Base-by-base conservation (phyloP, 2,888 invertebrate species). In the Standfussiana lucernea region DNA sequence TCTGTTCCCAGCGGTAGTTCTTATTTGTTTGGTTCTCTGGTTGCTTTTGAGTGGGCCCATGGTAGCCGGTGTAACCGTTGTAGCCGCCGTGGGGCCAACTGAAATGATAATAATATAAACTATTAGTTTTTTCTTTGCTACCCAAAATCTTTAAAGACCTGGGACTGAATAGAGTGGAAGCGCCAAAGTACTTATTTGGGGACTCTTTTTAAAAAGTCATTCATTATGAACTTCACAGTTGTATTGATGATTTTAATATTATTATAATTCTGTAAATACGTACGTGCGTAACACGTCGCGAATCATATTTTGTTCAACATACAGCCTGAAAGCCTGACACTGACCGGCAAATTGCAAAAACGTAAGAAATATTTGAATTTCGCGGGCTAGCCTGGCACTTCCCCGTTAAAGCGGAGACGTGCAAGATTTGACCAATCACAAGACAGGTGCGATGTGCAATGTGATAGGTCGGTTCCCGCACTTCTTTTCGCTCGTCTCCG, bases 21-120 rank as follows among this genome's bases (percentile, higher is more conserved):
- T 91, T 92, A 87, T 92, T 89, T 0, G 90, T 79, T 47, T 90
- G 90, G 75, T 89, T 90, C 61, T 90, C 90, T 64, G 90, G 89
- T 18, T 89, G 74, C 78, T 90, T 92, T 2, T 45, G 42, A 11
- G 77, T 90, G 84, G 72, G 89, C 6, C 87, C 85, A 62, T 88
- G 84, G 79, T 89, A 88, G 24, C 87, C 86, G 37, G 86, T 74
- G 72, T 91, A 87, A n/a, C 90, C 88, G 73, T 88, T 85, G 82
- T 88, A 84, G 13, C 89, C 88, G 42, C 83, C 85, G 53, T 85
- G 85, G 62, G 83, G 78, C 91, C 90, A 90, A 47, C 93, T 93
- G 74, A 47, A 70, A 45, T 32, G 18, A 32, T 1, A 0, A 59
- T 15, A 56, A 7, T 56, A 56, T 53, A 13, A 13, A 53, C n/a